Conservation (phyloP, 1,140 invertebrate genomes). For the Ceratina australensis region DNA sequence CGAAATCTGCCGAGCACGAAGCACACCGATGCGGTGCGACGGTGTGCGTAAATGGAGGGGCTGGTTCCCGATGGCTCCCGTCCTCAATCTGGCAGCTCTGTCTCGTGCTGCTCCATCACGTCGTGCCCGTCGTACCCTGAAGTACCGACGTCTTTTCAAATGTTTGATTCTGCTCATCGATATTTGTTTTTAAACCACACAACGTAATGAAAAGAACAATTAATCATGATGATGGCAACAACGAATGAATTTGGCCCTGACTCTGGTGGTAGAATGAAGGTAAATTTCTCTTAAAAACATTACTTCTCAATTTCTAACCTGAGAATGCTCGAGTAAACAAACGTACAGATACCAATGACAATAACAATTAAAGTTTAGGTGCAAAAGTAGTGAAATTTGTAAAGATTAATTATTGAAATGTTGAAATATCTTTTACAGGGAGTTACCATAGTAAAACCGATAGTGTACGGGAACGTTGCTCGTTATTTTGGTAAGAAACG, state of each 20-base stretch:
- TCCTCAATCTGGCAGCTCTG: no score
- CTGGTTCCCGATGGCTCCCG: no score
- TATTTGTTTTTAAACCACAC: background rate
- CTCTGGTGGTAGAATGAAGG: constrained; percentile 89
- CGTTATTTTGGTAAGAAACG: constrained; percentile 97
- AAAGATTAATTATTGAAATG: background rate
- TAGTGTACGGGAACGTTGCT: constrained; percentile 98
- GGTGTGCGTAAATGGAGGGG: no score
- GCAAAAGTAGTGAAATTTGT: background rate
- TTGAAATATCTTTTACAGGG: constrained; percentile 82
- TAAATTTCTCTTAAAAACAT: constrained; percentile 66
- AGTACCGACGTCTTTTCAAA: background rate
- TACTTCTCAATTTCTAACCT: constrained; percentile 9
- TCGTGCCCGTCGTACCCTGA: no score
- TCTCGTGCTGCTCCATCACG: no score
- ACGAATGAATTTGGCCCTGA: constrained; percentile 90
- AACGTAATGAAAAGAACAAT: background rate
- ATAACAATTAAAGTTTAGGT: background rate
- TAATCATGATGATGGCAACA: constrained; percentile 80
- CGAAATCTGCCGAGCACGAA: no score
- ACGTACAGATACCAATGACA: background rate
- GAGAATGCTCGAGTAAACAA: background rate
- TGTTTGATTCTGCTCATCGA: background rate
- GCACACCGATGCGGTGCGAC: no score
- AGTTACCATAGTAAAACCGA: constrained; percentile 94